Percentiles rank a stretch among this genome's conserved stretches.
Evolutionary conservation across 2,888 invertebrate genomes (phyloP).

Genomic region (Drosophila anomalata): DNA sequence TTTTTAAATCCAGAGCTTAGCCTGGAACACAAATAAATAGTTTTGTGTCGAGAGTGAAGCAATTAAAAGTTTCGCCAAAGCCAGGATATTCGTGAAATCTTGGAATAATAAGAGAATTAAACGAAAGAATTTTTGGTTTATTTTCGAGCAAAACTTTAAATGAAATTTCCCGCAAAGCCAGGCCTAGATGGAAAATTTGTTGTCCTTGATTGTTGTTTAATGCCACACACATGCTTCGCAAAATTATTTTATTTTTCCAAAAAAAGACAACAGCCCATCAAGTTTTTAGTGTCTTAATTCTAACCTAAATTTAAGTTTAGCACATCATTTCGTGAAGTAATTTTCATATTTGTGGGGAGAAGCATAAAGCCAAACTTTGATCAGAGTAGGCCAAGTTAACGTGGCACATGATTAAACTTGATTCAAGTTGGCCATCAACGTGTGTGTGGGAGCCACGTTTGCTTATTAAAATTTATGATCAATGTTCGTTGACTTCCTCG

Average conservation of each 20-base stretch:
- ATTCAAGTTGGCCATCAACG: slow-evolving; percentile 38
- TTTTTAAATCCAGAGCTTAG: not conserved
- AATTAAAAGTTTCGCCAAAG: slow-evolving; percentile 1
- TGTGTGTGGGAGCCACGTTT: slow-evolving; percentile 14
- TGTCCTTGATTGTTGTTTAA: not conserved
- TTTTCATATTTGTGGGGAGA: not conserved
- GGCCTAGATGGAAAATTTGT: not conserved
- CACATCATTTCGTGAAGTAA: not conserved
- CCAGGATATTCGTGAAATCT: not conserved
- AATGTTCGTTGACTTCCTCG: slow-evolving; percentile 16
- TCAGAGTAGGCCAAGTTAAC: not conserved
- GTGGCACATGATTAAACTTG: slow-evolving; percentile 51
- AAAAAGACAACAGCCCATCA: not conserved
- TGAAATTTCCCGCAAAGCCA: not conserved
- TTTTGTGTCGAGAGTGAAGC: not conserved
- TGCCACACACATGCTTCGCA: not conserved
- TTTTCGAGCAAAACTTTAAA: not conserved
- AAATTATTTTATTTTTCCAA: not conserved
- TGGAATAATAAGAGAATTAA: not conserved
- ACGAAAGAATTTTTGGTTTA: not conserved
- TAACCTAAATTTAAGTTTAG: not conserved
- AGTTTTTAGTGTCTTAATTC: slow-evolving; percentile 1
- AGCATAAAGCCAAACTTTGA: not conserved
- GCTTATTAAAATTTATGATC: slow-evolving; percentile 67
- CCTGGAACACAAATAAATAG: not conserved